These are phyloP conservation scores for Caenorhabditis wallacei DNA, from an alignment of 2,888 invertebrate genomes.

Conservation along the genomic window DNA sequence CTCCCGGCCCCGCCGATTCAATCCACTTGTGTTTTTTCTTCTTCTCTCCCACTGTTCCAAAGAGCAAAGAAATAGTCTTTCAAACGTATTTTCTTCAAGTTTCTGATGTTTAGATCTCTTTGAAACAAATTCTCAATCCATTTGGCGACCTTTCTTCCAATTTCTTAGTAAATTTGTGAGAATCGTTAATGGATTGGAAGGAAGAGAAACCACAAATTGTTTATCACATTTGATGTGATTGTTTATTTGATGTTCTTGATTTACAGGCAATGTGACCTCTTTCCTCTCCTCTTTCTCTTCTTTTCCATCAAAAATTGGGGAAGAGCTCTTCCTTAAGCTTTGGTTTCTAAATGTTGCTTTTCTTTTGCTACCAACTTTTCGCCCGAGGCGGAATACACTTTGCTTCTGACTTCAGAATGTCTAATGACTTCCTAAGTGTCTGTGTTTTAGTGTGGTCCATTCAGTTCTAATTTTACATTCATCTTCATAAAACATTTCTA, in stretches of 20 bases:
- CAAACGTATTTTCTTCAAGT: slow-evolving; percentile 2
- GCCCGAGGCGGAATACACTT: slow-evolving; percentile 47
- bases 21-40: slow-evolving; percentile 54
- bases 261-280: slow-evolving; percentile 21
- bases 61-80: slow-evolving; percentile 29
- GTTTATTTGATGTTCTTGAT: slow-evolving; percentile 49
- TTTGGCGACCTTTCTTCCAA: neutral
- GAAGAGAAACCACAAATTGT: slow-evolving; percentile 24
- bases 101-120: slow-evolving; percentile 12
- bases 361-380: slow-evolving; percentile 12
- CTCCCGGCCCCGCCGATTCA: slow-evolving; percentile 42
- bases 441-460: slow-evolving; percentile 48
- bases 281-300: neutral
- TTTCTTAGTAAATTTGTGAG: slow-evolving; percentile 13
- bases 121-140: neutral
- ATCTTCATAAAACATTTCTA: neutral
- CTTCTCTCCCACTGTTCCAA: slow-evolving; percentile 28
- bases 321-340: neutral
- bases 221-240: slow-evolving; percentile 37
- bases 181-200: slow-evolving; percentile 11
- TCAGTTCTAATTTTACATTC: slow-evolving; percentile 21
- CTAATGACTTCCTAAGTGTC: slow-evolving; percentile 46
- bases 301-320: slow-evolving; percentile 15
- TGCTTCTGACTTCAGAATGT: slow-evolving; percentile 52
- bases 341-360: slow-evolving; percentile 28